Evolutionary conservation across 1,140 invertebrate genomes (phyloP).

Genomic region (Sycobia sp.): DNA sequence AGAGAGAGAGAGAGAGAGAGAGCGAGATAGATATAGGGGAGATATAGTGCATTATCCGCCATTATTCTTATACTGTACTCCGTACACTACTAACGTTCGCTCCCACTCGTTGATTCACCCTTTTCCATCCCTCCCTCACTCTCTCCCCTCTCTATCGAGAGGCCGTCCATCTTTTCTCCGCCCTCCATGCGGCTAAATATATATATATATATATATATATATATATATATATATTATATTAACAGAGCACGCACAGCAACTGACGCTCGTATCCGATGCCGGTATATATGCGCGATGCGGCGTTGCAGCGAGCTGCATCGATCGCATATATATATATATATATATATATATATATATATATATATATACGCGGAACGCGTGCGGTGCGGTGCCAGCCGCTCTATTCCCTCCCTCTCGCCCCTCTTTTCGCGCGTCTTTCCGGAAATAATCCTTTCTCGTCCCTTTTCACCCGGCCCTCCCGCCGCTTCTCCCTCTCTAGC

Average conservation of each 20-base stretch:
- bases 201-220: too few relatives aligned
- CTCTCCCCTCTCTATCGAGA: slow-evolving; percentile 3
- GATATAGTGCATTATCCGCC: slow-evolving; percentile 25
- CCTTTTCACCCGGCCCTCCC: background rate
- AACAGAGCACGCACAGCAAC: too few relatives aligned
- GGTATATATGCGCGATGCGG: too few relatives aligned
- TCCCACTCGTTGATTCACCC: background rate
- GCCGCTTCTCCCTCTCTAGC: background rate
- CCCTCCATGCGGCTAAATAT: slow-evolving; percentile 12
- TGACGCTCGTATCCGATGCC: too few relatives aligned
- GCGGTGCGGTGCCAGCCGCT: slow-evolving; percentile 4
- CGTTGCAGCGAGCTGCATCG: too few relatives aligned
- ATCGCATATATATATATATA: too few relatives aligned
- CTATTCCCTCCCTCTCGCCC: slow-evolving; percentile 6
- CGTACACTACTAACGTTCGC: background rate
- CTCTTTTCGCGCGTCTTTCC: slow-evolving; percentile 19
- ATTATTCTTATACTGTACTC: too few relatives aligned
- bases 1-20: background rate
- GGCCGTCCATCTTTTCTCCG: slow-evolving; percentile 28
- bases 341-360: too few relatives aligned
- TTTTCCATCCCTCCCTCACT: background rate
- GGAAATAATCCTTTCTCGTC: slow-evolving; percentile 16
- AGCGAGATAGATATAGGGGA: background rate
- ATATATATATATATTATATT: too few relatives aligned
- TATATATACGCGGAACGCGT: background rate